Percentiles rank a stretch among this genome's conserved stretches.
Evolutionary conservation across 2,888 invertebrate genomes (phyloP).

Genomic region (Macrophya alboannulata): DNA sequence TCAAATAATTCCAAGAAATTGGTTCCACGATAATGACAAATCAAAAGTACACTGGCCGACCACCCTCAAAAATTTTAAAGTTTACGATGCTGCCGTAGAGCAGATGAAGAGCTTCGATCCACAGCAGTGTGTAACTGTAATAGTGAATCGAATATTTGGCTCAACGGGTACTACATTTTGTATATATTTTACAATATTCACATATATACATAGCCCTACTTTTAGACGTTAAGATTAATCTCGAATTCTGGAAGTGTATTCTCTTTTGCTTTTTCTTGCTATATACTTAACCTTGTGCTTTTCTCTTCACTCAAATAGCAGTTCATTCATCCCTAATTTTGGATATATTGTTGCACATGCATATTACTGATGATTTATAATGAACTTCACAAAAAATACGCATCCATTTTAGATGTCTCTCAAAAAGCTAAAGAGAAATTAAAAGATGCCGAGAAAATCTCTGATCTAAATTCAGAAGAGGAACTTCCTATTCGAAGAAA

Average conservation of each 20-base stretch:
- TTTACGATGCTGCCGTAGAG: background rate
- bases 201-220: too few relatives aligned
- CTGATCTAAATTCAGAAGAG: constrained; percentile 27
- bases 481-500: constrained; percentile 8
- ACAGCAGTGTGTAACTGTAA: background rate
- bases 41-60: constrained; percentile 4
- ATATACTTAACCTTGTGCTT: too few relatives aligned
- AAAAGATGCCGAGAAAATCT: constrained; percentile 14
- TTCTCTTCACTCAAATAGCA: too few relatives aligned
- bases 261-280: too few relatives aligned
- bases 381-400: background rate
- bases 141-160: background rate
- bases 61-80: background rate
- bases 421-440: constrained; percentile 32
- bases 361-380: background rate
- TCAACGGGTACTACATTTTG: background rate
- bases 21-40: background rate
- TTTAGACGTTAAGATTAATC: too few relatives aligned
- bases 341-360: background rate
- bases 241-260: too few relatives aligned
- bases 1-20: background rate
- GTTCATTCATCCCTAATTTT: too few relatives aligned
- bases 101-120: background rate
- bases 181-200: background rate
- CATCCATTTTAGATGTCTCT: background rate